Conservation (phyloP, 2,113 vertebrate species). For the Rana temporaria region DNA sequence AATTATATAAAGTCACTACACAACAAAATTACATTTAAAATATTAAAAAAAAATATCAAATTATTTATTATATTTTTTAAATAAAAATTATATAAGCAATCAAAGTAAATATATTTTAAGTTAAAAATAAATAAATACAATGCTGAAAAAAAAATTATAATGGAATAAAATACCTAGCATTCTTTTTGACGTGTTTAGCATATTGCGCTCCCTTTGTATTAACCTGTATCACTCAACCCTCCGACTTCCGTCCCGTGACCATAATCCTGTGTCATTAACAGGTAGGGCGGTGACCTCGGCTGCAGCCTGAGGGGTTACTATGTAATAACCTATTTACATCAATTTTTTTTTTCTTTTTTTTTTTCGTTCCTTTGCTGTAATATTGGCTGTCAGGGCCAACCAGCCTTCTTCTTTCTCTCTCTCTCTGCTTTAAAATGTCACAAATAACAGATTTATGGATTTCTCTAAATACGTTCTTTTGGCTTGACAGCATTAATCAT, state of each 20-base stretch:
- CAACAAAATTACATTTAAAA: too few relatives aligned
- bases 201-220: neutral
- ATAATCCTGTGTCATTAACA: neutral
- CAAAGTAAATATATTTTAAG: too few relatives aligned
- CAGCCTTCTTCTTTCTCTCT: slow-evolving; percentile 73
- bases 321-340: slow-evolving; percentile 56
- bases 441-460: slow-evolving; percentile 97
- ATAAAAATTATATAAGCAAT: too few relatives aligned
- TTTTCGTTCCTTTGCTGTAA: slow-evolving; percentile 65
- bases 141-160: too few relatives aligned
- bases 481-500: slow-evolving; percentile 99
- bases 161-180: too few relatives aligned
- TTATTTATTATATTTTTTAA: too few relatives aligned
- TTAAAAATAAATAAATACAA: too few relatives aligned
- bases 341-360: slow-evolving; percentile 63
- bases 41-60: too few relatives aligned
- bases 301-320: slow-evolving; percentile 61
- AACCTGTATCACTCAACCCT: neutral
- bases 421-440: slow-evolving; percentile 93
- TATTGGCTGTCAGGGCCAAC: slow-evolving; percentile 70
- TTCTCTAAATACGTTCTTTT: slow-evolving; percentile 96
- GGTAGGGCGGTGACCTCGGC: slow-evolving; percentile 59
- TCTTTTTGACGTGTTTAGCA: too few relatives aligned
- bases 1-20: too few relatives aligned
- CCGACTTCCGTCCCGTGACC: neutral